These are phyloP conservation scores for Bicyclus anynana DNA, from an alignment of 1,140 invertebrate genomes.

Conservation along the genomic window DNA sequence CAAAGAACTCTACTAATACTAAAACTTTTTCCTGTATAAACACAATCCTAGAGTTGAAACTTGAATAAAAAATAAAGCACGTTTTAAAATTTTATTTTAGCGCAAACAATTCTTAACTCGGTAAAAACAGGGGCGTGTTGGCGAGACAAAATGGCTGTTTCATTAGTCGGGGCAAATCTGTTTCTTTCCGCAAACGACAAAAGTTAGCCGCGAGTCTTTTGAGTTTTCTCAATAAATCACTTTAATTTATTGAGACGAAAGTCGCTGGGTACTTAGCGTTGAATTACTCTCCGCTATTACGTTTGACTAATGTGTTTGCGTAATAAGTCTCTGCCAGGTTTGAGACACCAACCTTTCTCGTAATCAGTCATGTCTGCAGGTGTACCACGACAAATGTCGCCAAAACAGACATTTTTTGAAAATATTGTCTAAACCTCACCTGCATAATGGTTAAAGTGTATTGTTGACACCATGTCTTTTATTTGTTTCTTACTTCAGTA, in stretches of 20 bases:
- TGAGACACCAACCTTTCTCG: neutral
- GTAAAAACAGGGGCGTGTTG: slow-evolving; percentile 30
- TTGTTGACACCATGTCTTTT: too few relatives aligned
- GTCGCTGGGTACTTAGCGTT: slow-evolving; percentile 44
- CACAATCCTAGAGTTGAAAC: too few relatives aligned
- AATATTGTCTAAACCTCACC: too few relatives aligned
- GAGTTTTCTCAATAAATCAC: slow-evolving; percentile 65
- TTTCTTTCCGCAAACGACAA: slow-evolving; percentile 58
- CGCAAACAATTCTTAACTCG: slow-evolving; percentile 18
- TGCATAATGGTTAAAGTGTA: too few relatives aligned
- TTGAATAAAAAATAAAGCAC: neutral
- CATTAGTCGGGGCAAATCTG: slow-evolving; percentile 57
- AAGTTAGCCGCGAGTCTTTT: slow-evolving; percentile 47
- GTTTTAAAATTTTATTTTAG: slow-evolving; percentile 17
- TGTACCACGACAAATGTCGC: neutral
- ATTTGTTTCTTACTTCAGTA: too few relatives aligned
- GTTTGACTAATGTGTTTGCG: slow-evolving; percentile 33
- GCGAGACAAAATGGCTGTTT: slow-evolving; percentile 50
- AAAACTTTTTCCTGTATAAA: too few relatives aligned
- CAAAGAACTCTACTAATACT: too few relatives aligned
- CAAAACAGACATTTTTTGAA: too few relatives aligned
- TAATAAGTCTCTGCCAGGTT: slow-evolving; percentile 16
- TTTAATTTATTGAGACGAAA: slow-evolving; percentile 68
- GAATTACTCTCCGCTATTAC: slow-evolving; percentile 49
- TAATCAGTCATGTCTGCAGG: neutral